Evolutionary conservation across 2,888 invertebrate genomes (phyloP).

Genomic region (Himalopsyche anomala): DNA sequence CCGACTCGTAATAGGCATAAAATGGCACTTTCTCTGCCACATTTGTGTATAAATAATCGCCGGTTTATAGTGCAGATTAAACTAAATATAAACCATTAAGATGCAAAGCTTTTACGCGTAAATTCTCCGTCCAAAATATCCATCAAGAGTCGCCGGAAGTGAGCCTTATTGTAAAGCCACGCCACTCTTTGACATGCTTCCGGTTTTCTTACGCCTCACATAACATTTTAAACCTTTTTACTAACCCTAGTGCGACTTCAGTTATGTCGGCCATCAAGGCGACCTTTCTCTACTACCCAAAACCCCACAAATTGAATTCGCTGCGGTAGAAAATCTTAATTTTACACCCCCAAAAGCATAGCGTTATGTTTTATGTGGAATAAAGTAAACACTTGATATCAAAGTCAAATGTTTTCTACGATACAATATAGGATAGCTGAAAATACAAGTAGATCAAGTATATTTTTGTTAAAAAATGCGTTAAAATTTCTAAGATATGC

Average conservation of each 20-base stretch:
- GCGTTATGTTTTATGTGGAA: not conserved
- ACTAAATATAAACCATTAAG: not conserved
- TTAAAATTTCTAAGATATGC: too few species aligned
- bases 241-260: not conserved
- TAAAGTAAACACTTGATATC: too few species aligned
- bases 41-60: slow-evolving; percentile 1
- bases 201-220: slow-evolving; percentile 31
- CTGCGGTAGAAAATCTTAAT: slow-evolving; percentile 35
- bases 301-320: slow-evolving; percentile 29
- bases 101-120: slow-evolving; percentile 27
- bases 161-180: slow-evolving; percentile 36
- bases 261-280: slow-evolving; percentile 2
- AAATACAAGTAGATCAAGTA: too few species aligned
- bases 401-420: not conserved
- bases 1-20: too few species aligned
- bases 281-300: not conserved
- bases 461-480: too few species aligned
- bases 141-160: slow-evolving; percentile 36
- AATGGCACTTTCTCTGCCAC: too few species aligned
- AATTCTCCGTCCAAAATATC: slow-evolving; percentile 35
- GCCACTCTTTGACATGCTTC: slow-evolving; percentile 31
- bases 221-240: slow-evolving; percentile 37
- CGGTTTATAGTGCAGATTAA: slow-evolving; percentile 7
- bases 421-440: too few species aligned
- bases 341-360: slow-evolving; percentile 11